Percentiles rank a stretch among this genome's conserved stretches.
Evolutionary conservation across 2,888 invertebrate genomes (phyloP).

Genomic region (Steinernema scapterisci): DNA sequence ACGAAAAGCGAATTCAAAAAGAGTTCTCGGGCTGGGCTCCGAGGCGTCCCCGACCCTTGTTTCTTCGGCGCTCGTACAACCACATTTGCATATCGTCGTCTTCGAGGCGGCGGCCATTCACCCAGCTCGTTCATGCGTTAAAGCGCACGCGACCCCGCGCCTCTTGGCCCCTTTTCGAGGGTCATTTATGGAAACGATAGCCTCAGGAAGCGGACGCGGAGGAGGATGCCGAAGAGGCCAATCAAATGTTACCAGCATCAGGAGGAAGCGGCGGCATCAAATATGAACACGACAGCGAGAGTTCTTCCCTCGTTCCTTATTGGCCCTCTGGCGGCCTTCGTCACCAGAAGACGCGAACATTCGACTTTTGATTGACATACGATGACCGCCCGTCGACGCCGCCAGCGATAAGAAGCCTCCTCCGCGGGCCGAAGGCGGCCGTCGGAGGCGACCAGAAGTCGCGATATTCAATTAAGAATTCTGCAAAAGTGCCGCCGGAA

Average conservation of each 20-base stretch:
- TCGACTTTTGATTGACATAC: slow-evolving; percentile 17
- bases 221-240: background rate
- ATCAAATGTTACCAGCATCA: slow-evolving; percentile 29
- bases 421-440: no score
- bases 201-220: background rate
- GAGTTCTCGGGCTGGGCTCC: no score
- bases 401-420: slow-evolving; percentile 17
- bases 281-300: slow-evolving; percentile 18
- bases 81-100: slow-evolving; percentile 5
- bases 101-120: slow-evolving; percentile 1
- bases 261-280: slow-evolving; percentile 5
- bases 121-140: slow-evolving; percentile 2
- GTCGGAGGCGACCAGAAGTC: background rate
- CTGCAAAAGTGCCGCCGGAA: background rate
- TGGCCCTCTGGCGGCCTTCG: background rate
- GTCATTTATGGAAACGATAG: slow-evolving; percentile 27
- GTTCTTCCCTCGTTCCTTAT: no score
- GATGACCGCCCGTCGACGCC: slow-evolving; percentile 12
- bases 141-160: slow-evolving; percentile 1
- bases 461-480: slow-evolving; percentile 18
- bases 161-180: slow-evolving; percentile 1
- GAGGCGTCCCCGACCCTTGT: no score
- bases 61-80: background rate
- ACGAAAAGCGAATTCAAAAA: no score
- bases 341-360: slow-evolving; percentile 28